These are phyloP conservation scores for Cephalotes varians DNA, from an alignment of 2,888 invertebrate genomes.

Conservation along the genomic window DNA sequence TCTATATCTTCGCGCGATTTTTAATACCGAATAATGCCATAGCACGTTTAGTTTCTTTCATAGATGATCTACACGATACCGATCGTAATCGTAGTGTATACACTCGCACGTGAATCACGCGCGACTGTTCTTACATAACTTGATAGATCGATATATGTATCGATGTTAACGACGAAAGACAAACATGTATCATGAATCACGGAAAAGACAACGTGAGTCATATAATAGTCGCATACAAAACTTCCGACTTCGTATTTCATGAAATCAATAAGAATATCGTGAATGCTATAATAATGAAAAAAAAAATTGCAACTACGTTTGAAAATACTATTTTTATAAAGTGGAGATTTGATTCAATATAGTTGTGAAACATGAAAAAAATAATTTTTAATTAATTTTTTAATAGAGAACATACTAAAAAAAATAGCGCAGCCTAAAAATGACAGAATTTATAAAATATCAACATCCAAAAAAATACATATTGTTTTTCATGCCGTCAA, in stretches of 20 bases:
- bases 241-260: conserved; percentile 35
- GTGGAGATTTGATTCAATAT: not conserved
- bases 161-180: conserved; percentile 54
- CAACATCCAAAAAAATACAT: not conserved
- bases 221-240: not conserved
- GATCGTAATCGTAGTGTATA: conserved; percentile 51
- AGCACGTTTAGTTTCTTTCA: not conserved
- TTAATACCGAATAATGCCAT: not conserved
- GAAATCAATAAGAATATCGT: conserved; percentile 13
- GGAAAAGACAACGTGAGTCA: conserved; percentile 28
- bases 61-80: conserved; percentile 51
- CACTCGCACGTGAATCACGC: conserved; percentile 34
- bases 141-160: conserved; percentile 55
- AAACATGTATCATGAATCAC: conserved; percentile 34
- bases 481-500: too few species aligned
- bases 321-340: not conserved
- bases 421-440: not conserved
- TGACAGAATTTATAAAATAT: not conserved
- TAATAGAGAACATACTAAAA: too few species aligned
- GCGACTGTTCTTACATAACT: conserved; percentile 60
- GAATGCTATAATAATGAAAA: not conserved
- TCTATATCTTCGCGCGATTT: not conserved
- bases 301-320: not conserved
- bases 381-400: not conserved
- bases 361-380: not conserved